Conservation (phyloP, 2,888 invertebrate species). For the Halictus ligatus region DNA sequence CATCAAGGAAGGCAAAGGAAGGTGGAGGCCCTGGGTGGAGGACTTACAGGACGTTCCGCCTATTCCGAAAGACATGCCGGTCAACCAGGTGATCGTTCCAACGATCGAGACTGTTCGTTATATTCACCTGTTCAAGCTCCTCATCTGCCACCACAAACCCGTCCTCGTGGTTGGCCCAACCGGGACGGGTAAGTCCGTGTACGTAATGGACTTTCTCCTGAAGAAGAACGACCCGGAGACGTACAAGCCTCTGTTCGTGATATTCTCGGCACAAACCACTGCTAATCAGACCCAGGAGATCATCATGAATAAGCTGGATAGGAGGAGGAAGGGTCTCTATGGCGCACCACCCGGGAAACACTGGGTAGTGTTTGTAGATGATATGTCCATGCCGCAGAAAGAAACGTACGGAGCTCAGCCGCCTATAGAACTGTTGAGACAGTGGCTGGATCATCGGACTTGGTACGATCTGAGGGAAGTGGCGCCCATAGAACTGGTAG, state of each 20-base stretch:
- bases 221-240: conserved; percentile 91
- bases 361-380: conserved; percentile 96
- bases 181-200: conserved; percentile 97
- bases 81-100: conserved; percentile 97
- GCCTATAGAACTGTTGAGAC: conserved; percentile 95
- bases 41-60: conserved; percentile 90
- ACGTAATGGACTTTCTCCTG: conserved; percentile 93
- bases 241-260: conserved; percentile 94
- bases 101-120: conserved; percentile 96
- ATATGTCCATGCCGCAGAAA: conserved; percentile 96
- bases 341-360: conserved; percentile 86
- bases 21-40: conserved; percentile 96
- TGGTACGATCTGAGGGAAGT: conserved; percentile 96
- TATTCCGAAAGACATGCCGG: conserved; percentile 94
- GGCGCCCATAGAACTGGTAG: conserved; percentile 91
- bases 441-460: conserved; percentile 94
- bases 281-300: conserved; percentile 98
- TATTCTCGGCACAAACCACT: conserved; percentile 97
- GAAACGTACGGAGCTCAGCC: conserved; percentile 97
- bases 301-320: conserved; percentile 97
- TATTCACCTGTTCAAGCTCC: conserved; percentile 90
- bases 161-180: conserved; percentile 96
- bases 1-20: conserved; percentile 95
- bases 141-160: conserved; percentile 93
- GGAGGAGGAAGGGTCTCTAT: conserved; percentile 91